Evolutionary conservation across 1,140 invertebrate species (phyloP), one percentile per base, ranked within the genome.

Genomic region (Drosophila tropicalis): DNA sequence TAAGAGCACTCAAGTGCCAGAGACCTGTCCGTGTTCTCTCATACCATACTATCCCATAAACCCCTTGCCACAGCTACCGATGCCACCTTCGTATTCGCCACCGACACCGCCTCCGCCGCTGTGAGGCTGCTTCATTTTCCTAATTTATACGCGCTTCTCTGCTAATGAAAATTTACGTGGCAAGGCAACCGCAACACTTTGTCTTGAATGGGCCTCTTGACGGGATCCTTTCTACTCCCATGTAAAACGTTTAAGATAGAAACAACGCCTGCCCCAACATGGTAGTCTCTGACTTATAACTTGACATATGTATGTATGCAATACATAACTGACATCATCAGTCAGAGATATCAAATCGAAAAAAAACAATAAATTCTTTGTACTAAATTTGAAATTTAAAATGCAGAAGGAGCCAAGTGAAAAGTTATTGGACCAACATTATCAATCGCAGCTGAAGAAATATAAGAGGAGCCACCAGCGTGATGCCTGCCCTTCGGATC

Each of bases 131-230:
- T 87, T 87, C 84, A 87, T 87, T 87, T 87, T 87, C 76, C 84
- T 87, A 87, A 87, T 87, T 87, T 89, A 87, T 87, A 84, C 80
- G 77, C 84, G 84, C 72, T 51, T 69, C 72, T 84, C 78, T 76
- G 73, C 84, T 87, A 87, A 87, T 87, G 84, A 87, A 87, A 87
- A 87, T 87, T 84, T 87, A 87, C 85, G 84, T 89, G 70, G 76
- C 73, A 78, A 70, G 72, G 70, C 62, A 79, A 83, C 84, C 72
- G 71, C 80, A 39, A 77, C 64, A 78, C 76, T 79, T 81, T 80
- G 70, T 81, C 44, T 51, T 41, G 40, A 41, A 54, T 44, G 32
- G 36, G 58, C 44, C 61, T 55, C 57, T 81, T 71, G 77, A 62
- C 44, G 44, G 44, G 44, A 22, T 51, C 17, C 44, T 51, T 51